Base-by-base conservation (phyloP, 2,797 vertebrate species). In the Tolypeutes matacus region DNA sequence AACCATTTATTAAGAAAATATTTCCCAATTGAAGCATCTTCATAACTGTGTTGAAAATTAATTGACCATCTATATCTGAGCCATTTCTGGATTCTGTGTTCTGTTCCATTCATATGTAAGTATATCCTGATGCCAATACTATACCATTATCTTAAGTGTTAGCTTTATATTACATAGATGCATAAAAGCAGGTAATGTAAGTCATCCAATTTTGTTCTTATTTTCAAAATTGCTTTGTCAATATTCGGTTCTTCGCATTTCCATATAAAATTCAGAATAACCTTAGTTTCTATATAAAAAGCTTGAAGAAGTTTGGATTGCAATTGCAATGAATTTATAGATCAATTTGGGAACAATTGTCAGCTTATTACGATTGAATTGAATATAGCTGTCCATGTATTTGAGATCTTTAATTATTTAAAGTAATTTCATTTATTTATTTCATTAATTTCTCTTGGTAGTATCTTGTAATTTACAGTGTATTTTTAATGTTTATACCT, bases 1-100 rank as follows among this genome's bases (percentile, higher is more conserved):
- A 25, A 56, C 7, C 11, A 72, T 93, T 93, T 39, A 81, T 20
- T 83, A 42, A 92, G 75, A 91, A 89, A 12, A 92, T 1, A 80
- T 15, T 34, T 18, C 56, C 21, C 39, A n/a, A 56, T 2, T 62
- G 6, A 95, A 89, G 10, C 15, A 64, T 7, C 13, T 88, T 73
- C 18, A 29, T 78, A 62, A 76, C 70, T n/a, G n/a, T 86, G 82
- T 77, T 92, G 60, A 88, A 84, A 85, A 90, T 87, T 78, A 87
- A n/a, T n/a, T n/a, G n/a, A n/a, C n/a, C n/a, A n/a, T n/a, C n/a
- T n/a, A n/a, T n/a, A n/a, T n/a, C n/a, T 36, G 29, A 7, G 4
- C 69, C 3, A 7, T n/a, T 46, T 80, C 25, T 93, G 27, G 5
- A 53, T 27, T 91, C 11, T 15, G 6, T 80, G 5, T 25, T 76